Conservation (phyloP, 2,113 vertebrate species). For the Mohoua ochrocephala region DNA sequence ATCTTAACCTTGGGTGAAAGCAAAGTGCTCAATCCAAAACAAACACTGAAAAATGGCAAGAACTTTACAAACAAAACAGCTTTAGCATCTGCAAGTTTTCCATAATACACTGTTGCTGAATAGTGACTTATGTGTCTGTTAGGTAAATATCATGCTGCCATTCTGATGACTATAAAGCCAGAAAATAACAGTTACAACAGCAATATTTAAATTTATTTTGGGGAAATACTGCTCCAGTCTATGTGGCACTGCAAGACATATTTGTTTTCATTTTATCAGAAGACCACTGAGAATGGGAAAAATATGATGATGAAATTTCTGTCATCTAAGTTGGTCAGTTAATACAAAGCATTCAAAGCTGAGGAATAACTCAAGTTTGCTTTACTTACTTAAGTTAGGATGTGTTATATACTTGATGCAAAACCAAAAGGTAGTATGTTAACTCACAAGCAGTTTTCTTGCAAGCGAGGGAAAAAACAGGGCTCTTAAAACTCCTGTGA, state of each 20-base stretch:
- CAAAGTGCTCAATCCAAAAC: not conserved
- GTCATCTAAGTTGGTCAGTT: not conserved
- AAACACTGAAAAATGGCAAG: not conserved
- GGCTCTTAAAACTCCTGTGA: constrained; percentile 32
- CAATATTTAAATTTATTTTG: not conserved
- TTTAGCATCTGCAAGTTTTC: not conserved
- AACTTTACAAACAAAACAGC: not conserved
- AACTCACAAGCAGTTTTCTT: constrained; percentile 48
- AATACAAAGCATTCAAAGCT: not conserved
- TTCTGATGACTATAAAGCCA: not conserved
- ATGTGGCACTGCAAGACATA: not conserved
- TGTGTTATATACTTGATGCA: not conserved
- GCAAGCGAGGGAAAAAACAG: constrained; percentile 7
- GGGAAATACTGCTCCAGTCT: not conserved
- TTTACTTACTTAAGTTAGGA: not conserved
- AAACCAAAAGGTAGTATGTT: constrained; percentile 9
- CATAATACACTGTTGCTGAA: not conserved
- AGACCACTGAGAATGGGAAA: not conserved
- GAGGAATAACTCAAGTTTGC: not conserved
- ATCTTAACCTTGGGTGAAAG: not conserved
- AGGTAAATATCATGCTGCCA: not conserved
- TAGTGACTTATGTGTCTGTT: not conserved
- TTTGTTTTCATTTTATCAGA: not conserved
- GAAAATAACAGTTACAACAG: not conserved
- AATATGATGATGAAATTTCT: not conserved